These are phyloP conservation scores for Ormyrus labotus DNA, from an alignment of 2,888 invertebrate genomes.

Conservation along the genomic window DNA sequence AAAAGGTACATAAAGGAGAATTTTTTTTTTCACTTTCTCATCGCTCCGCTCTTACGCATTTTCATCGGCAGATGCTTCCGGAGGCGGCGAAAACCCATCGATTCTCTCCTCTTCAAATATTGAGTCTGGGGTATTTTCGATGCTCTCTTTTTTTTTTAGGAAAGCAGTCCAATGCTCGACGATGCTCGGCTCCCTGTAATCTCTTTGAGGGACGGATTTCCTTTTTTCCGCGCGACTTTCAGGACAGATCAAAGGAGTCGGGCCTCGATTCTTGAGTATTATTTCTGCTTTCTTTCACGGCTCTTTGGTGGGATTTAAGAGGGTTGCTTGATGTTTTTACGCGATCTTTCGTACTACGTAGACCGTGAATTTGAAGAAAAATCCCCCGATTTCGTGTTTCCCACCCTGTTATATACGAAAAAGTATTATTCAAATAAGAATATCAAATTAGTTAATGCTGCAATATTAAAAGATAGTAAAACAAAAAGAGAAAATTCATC, in stretches of 20 bases:
- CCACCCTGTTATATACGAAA: too few relatives aligned
- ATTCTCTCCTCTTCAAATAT: slow-evolving; percentile 53
- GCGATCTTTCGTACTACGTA: too few relatives aligned
- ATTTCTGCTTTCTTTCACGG: slow-evolving; percentile 20
- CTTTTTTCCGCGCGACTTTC: slow-evolving; percentile 10
- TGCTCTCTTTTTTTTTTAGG: slow-evolving; percentile 12
- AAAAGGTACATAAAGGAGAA: slow-evolving; percentile 22
- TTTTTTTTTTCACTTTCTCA: slow-evolving; percentile 9
- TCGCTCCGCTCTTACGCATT: neutral
- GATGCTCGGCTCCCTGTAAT: neutral
- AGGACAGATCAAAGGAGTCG: slow-evolving; percentile 34
- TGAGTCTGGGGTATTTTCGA: neutral
- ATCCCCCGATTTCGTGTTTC: too few relatives aligned
- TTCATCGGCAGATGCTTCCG: slow-evolving; percentile 34
- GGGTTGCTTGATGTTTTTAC: too few relatives aligned
- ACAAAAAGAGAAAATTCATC: too few relatives aligned
- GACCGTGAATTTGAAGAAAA: too few relatives aligned
- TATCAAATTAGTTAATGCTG: too few relatives aligned
- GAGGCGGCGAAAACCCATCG: slow-evolving; percentile 11
- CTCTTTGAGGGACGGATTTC: slow-evolving; percentile 7
- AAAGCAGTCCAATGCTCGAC: slow-evolving; percentile 18
- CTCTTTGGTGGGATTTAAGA: neutral
- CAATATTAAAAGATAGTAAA: too few relatives aligned
- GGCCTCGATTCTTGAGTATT: neutral
- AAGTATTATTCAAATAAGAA: too few relatives aligned